These are phyloP conservation scores for Drosophila pachea DNA, from an alignment of 1,140 invertebrate species.

Conservation along the genomic window DNA sequence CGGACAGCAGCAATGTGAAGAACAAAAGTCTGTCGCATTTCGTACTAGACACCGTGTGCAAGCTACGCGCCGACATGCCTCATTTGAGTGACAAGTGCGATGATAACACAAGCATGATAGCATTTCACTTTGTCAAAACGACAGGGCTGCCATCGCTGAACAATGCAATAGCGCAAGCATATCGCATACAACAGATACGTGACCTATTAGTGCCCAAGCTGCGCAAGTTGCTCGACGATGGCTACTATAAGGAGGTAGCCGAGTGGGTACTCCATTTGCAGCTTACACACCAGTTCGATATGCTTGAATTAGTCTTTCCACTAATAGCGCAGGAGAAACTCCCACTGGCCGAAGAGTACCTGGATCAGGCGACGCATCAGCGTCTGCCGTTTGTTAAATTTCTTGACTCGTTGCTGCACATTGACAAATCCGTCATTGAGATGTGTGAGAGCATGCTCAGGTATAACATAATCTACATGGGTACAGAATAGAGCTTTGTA, in stretches of 20 bases:
- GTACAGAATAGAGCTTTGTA: background rate
- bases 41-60: conserved; percentile 83
- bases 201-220: conserved; percentile 81
- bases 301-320: conserved; percentile 84
- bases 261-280: conserved; percentile 67
- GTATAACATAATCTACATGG: conserved; percentile 50
- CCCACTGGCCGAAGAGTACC: conserved; percentile 83
- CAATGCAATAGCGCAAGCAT: conserved; percentile 80
- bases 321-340: conserved; percentile 86
- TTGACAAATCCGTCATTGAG: conserved; percentile 74
- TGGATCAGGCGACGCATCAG: conserved; percentile 80
- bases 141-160: conserved; percentile 81
- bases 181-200: conserved; percentile 80
- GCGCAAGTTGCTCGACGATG: conserved; percentile 80
- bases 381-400: conserved; percentile 82
- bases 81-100: conserved; percentile 64
- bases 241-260: conserved; percentile 82
- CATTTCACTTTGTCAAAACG: conserved; percentile 81
- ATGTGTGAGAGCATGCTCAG: conserved; percentile 77
- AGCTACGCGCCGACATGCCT: conserved; percentile 68
- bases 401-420: conserved; percentile 82
- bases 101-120: conserved; percentile 81
- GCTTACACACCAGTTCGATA: conserved; percentile 80
- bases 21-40: conserved; percentile 81
- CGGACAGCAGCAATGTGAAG: conserved; percentile 81